Conservation (phyloP, 2,888 invertebrate genomes). For the Xestia c-nigrum region DNA sequence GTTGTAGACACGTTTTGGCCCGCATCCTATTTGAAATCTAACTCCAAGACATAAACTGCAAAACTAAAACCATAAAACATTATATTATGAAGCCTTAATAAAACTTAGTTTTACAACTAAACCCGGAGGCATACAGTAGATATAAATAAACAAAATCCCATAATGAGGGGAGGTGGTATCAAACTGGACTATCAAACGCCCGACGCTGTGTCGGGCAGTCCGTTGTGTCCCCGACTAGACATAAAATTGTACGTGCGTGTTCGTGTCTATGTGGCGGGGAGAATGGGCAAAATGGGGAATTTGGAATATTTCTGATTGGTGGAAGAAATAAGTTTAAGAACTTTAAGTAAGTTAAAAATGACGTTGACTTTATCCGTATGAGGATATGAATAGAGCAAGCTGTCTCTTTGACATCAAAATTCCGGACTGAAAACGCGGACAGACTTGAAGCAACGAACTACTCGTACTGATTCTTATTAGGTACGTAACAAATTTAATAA, state of each 20-base stretch:
- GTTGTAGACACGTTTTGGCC: not conserved
- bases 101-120: slow-evolving; percentile 39
- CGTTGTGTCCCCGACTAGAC: slow-evolving; percentile 35
- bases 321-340: not conserved
- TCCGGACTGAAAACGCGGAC: too few relatives aligned
- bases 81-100: slow-evolving; percentile 19
- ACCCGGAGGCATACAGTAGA: slow-evolving; percentile 10
- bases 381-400: too few relatives aligned
- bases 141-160: slow-evolving; percentile 32
- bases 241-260: slow-evolving; percentile 59
- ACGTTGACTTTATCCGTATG: too few relatives aligned
- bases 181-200: slow-evolving; percentile 40
- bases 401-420: too few relatives aligned
- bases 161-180: slow-evolving; percentile 39
- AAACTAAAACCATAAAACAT: slow-evolving; percentile 42
- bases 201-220: slow-evolving; percentile 15
- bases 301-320: not conserved
- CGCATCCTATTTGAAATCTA: not conserved
- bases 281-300: not conserved
- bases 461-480: too few relatives aligned
- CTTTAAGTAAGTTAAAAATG: not conserved
- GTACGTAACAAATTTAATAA: too few relatives aligned
- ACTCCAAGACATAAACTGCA: slow-evolving; percentile 2
- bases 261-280: slow-evolving; percentile 26
- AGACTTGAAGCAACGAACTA: too few relatives aligned